These are phyloP conservation scores for Laticauda laticaudata DNA, from an alignment of 2,113 vertebrate genomes.

Conservation along the genomic window DNA sequence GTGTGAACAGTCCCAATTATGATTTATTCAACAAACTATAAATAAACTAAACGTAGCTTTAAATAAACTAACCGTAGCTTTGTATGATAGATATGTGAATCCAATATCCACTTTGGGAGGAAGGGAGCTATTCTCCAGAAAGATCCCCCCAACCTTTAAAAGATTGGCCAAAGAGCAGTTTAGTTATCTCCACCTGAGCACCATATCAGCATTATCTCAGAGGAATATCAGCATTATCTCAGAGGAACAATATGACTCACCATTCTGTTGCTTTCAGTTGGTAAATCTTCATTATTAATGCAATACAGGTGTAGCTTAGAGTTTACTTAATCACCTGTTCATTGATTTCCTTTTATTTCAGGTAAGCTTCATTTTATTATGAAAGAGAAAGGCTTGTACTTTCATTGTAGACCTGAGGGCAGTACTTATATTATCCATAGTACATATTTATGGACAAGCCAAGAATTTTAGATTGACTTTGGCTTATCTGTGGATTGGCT, in stretches of 20 bases:
- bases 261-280: not conserved
- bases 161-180: not conserved
- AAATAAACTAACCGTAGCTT: not conserved
- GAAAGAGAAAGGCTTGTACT: not conserved
- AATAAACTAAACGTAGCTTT: not conserved
- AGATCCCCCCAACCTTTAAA: not conserved
- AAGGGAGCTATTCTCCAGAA: not conserved
- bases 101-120: not conserved
- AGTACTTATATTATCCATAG: not conserved
- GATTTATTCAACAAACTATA: not conserved
- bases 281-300: not conserved
- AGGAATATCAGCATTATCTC: not conserved
- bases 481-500: not conserved
- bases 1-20: not conserved
- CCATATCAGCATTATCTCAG: not conserved
- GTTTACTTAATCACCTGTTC: not conserved
- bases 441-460: not conserved
- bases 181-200: not conserved
- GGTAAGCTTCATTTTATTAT: not conserved
- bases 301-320: not conserved
- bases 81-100: not conserved
- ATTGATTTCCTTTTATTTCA: not conserved
- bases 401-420: not conserved
- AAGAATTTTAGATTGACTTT: not conserved
- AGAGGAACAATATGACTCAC: not conserved